Conservation (phyloP, 2,113 vertebrate species). For the Ptyas mucosa region DNA sequence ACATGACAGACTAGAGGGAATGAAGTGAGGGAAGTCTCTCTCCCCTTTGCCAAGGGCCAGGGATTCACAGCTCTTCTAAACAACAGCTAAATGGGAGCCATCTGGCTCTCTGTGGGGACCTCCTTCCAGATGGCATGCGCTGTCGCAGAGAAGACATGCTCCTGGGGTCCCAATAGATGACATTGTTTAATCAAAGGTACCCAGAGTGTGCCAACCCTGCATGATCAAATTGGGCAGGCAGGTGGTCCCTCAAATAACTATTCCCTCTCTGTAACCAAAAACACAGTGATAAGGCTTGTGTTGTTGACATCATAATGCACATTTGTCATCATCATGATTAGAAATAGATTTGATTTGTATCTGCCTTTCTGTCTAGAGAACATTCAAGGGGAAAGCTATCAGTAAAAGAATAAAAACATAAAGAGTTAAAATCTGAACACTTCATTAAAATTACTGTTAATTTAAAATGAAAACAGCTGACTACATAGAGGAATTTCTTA, state of each 20-base stretch:
- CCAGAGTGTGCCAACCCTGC: not conserved
- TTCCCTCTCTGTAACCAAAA: not conserved
- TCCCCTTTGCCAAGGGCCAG: not conserved
- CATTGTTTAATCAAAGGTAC: not conserved
- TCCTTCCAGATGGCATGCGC: not conserved
- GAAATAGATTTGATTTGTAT: not conserved
- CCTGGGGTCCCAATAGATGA: not conserved
- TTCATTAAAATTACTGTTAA: not conserved
- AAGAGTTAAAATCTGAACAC: not conserved
- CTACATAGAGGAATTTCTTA: not conserved
- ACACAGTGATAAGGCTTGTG: not conserved
- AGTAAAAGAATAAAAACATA: not conserved
- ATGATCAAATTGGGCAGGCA: not conserved
- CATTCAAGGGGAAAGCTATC: not conserved
- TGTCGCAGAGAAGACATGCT: not conserved
- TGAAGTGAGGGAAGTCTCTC: not conserved
- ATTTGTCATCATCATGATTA: not conserved
- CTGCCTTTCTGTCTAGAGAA: not conserved
- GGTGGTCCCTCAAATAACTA: not conserved
- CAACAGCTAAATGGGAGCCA: not conserved
- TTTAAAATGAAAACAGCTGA: not conserved
- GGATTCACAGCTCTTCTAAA: not conserved
- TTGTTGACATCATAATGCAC: not conserved
- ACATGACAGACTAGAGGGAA: not conserved
- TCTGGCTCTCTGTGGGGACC: not conserved